Evolutionary conservation across 2,888 invertebrate genomes (phyloP).

Genomic region (Helobdella robusta): DNA sequence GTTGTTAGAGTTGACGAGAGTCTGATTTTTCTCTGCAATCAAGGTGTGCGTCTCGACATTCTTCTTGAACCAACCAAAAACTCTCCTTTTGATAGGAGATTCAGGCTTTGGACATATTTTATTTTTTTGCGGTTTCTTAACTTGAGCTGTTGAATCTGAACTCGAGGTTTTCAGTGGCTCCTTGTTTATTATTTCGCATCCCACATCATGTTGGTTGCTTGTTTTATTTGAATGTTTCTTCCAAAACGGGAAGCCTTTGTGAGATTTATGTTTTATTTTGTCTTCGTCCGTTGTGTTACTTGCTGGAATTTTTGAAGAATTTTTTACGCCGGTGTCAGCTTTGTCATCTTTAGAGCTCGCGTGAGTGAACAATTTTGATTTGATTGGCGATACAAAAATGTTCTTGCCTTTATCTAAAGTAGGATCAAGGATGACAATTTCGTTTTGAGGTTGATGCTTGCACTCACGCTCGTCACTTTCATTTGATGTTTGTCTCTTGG

Average conservation of each 20-base stretch:
- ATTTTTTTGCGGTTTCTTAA: background rate
- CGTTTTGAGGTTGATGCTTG: no score
- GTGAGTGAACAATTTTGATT: no score
- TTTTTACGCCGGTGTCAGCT: no score
- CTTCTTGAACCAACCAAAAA: constrained; percentile 24
- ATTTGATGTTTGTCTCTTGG: no score
- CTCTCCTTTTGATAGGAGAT: constrained; percentile 17
- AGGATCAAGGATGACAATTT: no score
- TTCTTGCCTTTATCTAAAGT: no score
- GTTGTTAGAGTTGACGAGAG: background rate
- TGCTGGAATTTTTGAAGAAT: constrained; percentile 10
- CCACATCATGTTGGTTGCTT: no score
- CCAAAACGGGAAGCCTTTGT: constrained; percentile 20
- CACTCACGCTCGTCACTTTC: no score
- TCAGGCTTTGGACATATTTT: constrained; percentile 17
- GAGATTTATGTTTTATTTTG: background rate
- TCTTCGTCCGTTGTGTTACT: background rate
- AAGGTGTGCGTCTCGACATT: constrained; percentile 5
- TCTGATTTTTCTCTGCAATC: constrained; percentile 17
- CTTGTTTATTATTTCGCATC: background rate
- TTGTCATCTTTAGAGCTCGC: no score
- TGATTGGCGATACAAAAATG: no score
- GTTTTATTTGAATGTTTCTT: constrained; percentile 3
- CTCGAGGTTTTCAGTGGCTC: no score
- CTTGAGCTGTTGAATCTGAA: background rate